phyloP scores from a whole-genome alignment of 2,797 vertebrate genomes.

The Octomys mimax region DNA sequence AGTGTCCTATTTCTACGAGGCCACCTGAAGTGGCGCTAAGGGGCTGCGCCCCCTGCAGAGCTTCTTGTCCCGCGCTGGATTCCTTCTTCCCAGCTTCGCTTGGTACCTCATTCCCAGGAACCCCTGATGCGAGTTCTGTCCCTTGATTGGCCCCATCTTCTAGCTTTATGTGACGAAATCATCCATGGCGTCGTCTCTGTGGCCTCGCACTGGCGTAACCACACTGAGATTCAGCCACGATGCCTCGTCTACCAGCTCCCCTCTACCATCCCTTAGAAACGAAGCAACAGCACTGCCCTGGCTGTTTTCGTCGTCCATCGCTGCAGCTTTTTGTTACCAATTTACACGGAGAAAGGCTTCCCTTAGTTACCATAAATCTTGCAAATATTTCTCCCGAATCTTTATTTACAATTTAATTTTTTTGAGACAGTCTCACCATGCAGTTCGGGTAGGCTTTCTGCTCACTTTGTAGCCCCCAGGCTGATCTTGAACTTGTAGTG shows the following conservation, averaged over 20 bases:
- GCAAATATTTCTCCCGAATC: background rate
- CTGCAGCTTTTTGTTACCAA: background rate
- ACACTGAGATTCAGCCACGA: background rate
- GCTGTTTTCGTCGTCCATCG: background rate
- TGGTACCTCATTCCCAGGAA: fast-evolving
- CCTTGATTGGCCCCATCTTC: background rate
- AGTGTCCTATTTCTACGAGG: background rate
- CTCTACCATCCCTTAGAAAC: background rate
- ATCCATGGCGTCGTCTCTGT: fast-evolving
- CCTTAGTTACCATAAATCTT: background rate
- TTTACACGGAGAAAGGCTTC: background rate
- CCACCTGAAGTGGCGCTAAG: background rate
- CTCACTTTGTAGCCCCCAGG: too few species aligned
- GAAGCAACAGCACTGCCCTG: background rate
- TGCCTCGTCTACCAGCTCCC: background rate
- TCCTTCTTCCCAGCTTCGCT: fast-evolving
- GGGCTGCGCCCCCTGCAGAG: too few species aligned
- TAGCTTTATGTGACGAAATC: background rate
- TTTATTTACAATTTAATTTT: background rate
- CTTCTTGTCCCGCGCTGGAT: too few species aligned
- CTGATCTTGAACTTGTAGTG: too few species aligned
- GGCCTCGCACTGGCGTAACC: background rate
- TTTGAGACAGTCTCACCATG: too few species aligned
- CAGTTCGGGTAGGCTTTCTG: too few species aligned
- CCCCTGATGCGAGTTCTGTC: background rate